Evolutionary conservation across 2,797 vertebrate genomes (phyloP), one percentile per base, ranked within the genome.

Genomic region (Urophycis tenuis): DNA sequence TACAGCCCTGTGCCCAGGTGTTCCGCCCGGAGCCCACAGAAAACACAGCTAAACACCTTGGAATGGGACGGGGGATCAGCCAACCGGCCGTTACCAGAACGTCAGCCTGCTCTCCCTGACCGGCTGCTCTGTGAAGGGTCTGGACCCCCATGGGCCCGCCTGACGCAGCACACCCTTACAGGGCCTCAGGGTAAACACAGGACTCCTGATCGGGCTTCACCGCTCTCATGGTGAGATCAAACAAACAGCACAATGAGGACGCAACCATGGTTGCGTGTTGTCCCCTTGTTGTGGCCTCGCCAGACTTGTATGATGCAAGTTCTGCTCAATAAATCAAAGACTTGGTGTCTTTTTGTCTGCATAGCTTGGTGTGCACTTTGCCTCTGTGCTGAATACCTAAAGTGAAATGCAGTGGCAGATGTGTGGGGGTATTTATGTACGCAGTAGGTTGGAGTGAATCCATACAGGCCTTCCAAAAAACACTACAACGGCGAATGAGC

Each of bases 121-220:
- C 83, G 85, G 89, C 91, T 93, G 85, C 91, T 91, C 92, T 93
- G 91, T 85, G 79, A 84, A 85, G 88, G 93, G 93, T 94, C 92
- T 88, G 81, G 88, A 92, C 90, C 91, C 87, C 75, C 39, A 82
- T 72, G 78, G 84, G 85, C 73, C 77, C 36, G 87, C 87, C 88
- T 87, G 86, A 93, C 93, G 93, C 91, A 92, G 90, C 80, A 88
- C 31, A 87, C 89, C 89, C 92, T 94, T 93, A 93, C 87, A 91
- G 89, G 85, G 82, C 89, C 91, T 91, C 79, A 89, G 86, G 90
- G 90, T 91, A 91, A 91, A 92, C 90, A 92, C 89, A 90, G 88
- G 85, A 88, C 78, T 80, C 83, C 82, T 84, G 80, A 82, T 87
- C 81, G 49, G 76, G 49, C 74, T 79, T 1, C 10, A 73, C 76